Percentiles rank a stretch among this genome's conserved stretches.
Evolutionary conservation across 2,888 invertebrate species (phyloP).

Genomic region (Nasonovia ribisnigri): DNA sequence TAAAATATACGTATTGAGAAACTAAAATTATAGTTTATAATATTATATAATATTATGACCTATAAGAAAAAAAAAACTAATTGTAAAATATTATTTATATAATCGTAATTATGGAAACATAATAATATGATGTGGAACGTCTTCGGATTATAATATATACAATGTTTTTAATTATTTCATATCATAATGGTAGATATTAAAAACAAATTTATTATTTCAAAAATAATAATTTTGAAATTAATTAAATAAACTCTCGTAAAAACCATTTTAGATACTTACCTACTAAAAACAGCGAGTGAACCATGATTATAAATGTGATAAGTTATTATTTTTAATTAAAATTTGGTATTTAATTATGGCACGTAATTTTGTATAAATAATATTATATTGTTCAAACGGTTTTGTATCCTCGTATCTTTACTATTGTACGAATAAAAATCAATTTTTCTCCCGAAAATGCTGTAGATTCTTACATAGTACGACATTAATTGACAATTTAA

Average conservation of each 20-base stretch:
- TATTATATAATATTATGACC: background rate
- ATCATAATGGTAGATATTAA: background rate
- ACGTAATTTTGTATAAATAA: background rate
- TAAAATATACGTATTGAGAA: background rate
- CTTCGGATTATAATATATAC: background rate
- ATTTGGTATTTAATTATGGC: background rate
- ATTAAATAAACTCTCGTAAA: background rate
- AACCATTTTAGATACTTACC: background rate
- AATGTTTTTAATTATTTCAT: background rate
- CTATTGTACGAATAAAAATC: background rate
- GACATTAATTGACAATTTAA: background rate
- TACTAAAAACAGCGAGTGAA: background rate
- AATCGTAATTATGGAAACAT: no score
- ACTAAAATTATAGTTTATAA: background rate
- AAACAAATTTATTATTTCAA: background rate
- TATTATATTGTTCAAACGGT: background rate
- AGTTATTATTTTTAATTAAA: slow-evolving; percentile 9
- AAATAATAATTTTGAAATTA: background rate
- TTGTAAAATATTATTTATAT: background rate
- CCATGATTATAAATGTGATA: background rate
- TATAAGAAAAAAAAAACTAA: background rate
- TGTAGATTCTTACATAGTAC: background rate
- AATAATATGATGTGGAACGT: background rate
- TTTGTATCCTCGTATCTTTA: background rate
- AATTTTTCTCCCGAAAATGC: background rate